Percentiles rank a stretch among this genome's conserved stretches.
phyloP scores from a whole-genome alignment of 2,113 vertebrate genomes.

The Sigmodon hispidus region DNA sequence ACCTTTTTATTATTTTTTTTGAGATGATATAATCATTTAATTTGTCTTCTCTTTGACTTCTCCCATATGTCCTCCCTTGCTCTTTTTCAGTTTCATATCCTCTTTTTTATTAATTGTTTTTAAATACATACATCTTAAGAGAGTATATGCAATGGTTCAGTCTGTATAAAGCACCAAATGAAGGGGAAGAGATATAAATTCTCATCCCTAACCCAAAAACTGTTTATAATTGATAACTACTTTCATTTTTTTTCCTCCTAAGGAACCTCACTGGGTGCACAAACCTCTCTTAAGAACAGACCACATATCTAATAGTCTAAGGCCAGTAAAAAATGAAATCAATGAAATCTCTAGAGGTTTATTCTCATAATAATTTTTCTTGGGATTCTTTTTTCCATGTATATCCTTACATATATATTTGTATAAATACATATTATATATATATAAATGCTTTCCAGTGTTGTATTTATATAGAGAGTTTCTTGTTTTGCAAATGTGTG shows the following conservation, averaged over 20 bases:
- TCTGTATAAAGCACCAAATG: background rate
- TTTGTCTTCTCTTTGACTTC: fast-evolving
- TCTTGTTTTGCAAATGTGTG: background rate
- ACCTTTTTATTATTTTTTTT: background rate
- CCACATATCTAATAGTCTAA: no score
- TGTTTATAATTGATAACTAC: background rate
- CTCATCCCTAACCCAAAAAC: background rate
- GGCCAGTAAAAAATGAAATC: no score
- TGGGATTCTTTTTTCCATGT: no score
- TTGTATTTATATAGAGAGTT: background rate
- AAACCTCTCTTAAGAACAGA: no score
- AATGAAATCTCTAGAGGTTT: no score
- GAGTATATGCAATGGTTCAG: background rate
- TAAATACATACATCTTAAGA: background rate
- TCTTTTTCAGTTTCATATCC: background rate
- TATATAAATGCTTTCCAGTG: background rate
- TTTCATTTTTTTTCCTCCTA: background rate
- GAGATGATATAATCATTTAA: background rate
- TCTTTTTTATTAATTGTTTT: background rate
- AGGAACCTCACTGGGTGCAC: background rate
- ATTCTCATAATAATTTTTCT: no score
- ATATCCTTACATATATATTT: background rate
- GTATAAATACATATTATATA: no score
- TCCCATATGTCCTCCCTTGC: background rate
- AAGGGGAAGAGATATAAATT: background rate